Evolutionary conservation across 2,888 invertebrate genomes (phyloP), one percentile per base, ranked within the genome.

Genomic region (Drosophila rubida): DNA sequence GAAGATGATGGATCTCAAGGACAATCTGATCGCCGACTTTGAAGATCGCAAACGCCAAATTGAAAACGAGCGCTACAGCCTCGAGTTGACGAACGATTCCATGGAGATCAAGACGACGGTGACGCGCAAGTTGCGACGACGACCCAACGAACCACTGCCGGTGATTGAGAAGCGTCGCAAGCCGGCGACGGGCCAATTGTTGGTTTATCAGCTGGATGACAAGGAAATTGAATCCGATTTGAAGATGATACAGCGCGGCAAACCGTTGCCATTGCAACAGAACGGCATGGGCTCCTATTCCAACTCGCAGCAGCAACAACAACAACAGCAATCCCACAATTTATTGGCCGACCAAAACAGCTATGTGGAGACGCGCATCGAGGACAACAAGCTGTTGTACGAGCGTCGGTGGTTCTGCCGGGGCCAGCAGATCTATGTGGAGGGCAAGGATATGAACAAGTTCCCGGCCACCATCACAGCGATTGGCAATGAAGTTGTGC

Each of bases 381-480:
- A 98, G 92, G 98, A 98, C 93, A 98, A 98, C 54, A 97, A 98
- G 93, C 93, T 99, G 66, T 93, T 97, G 88, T 98, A 97, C 92
- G 98, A 98, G 92, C 94, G 97, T 75, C 94, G 97, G 90, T 98
- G 98, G 98, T 98, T 96, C 93, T 98, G 98, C 90, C 94, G 98
- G 69, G 98, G 98, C 0, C 98, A 98, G 92, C 96, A 97, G 71
- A 96, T 98, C 32, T 97, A 96, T 91, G 95, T 98, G 2, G 97
- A 97, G 92, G 97, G 97, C 14, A 95, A 96, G 74, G 98, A 98
- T 78, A 93, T 95, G 88, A 94, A 95, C 4, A 95, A 96, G 89
- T 97, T 97, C 90, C 95, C 97, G 44, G 98, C 96, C 1, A 96
- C 97, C 78, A 98, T 98, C 90, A 96, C 97, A 65, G 96, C 97